phyloP scores from a whole-genome alignment of 2,888 invertebrate genomes.

The Brachyptera putata region DNA sequence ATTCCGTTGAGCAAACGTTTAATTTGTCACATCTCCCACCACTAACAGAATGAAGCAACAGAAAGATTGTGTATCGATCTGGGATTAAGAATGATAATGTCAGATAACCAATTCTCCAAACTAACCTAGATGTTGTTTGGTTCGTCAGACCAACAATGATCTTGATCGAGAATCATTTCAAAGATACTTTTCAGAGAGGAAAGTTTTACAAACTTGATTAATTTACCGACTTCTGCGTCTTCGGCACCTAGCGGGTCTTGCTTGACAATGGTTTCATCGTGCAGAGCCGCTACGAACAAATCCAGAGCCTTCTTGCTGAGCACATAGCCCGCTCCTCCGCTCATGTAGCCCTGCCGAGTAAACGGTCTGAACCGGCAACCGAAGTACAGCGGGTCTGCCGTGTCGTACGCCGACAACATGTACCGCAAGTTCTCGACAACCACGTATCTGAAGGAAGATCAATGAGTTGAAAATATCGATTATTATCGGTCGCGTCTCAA shows the following conservation, averaged over 20 bases:
- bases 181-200: background rate
- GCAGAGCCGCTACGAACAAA: conserved; percentile 74
- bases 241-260: conserved; percentile 64
- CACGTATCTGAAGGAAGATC: conserved; percentile 73
- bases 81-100: no score
- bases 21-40: no score
- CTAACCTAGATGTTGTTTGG: no score
- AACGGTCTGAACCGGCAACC: conserved; percentile 87
- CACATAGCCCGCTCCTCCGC: conserved; percentile 92
- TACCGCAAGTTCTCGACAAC: conserved; percentile 92
- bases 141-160: no score
- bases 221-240: conserved; percentile 75
- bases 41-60: no score
- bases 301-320: conserved; percentile 80
- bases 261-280: conserved; percentile 66
- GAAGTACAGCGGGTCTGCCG: conserved; percentile 77
- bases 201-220: conserved; percentile 80
- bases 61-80: no score
- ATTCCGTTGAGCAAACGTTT: no score
- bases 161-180: no score
- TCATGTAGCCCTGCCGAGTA: conserved; percentile 85
- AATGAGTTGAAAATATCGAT: no score
- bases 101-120: no score
- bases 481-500: no score
- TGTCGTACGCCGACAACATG: conserved; percentile 72